Base-by-base conservation (phyloP, 1,140 invertebrate genomes). In the Bombus pyrosoma region DNA sequence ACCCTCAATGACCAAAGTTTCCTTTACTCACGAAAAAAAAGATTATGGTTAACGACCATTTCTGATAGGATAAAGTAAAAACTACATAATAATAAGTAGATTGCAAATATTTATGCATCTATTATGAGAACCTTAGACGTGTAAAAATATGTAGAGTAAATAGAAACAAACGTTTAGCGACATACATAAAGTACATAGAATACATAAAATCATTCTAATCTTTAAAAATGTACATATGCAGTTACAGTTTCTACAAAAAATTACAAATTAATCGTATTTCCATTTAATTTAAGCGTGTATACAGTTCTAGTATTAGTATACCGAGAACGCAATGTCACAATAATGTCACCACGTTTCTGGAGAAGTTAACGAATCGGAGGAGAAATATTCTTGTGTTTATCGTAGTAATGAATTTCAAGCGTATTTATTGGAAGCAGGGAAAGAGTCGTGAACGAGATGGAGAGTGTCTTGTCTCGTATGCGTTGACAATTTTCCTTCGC, bases 391-490 rank as follows among this genome's bases (percentile, higher is more conserved):
- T 25, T 22, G 62, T 59, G 68, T 81, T 83, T 89, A 81, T 89
- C 80, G 15, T 66, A 77, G 9, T 87, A 81, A 85, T 79, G 75
- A 84, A 81, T 83, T 77, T 59, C 87, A 80, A 72, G 69, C 62
- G 74, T 68, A 76, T 86, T 89, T 72, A 69, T 80, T 64, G 39
- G 43, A 2, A 3, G 22, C n/a, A 37, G 22, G 72, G 62, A 39
- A 18, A 66, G 68, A 41, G 28, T 37, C n/a, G 75, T 80, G 75
- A 47, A 28, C 25, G 34, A 8, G 28, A 28, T 15, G n/a, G 15
- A n/a, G 18, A 37, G 15, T n/a, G 77, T 73, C 69, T 86, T 74
- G 77, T 83, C 83, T 81, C 68, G 66, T 81, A 43, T 59, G 66
- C 87, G 59, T 81, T 78, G 68, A 87, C 84, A 83, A 39, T 75